Evolutionary conservation across 1,140 invertebrate genomes (phyloP).

Genomic region (Drosophila virilis): DNA sequence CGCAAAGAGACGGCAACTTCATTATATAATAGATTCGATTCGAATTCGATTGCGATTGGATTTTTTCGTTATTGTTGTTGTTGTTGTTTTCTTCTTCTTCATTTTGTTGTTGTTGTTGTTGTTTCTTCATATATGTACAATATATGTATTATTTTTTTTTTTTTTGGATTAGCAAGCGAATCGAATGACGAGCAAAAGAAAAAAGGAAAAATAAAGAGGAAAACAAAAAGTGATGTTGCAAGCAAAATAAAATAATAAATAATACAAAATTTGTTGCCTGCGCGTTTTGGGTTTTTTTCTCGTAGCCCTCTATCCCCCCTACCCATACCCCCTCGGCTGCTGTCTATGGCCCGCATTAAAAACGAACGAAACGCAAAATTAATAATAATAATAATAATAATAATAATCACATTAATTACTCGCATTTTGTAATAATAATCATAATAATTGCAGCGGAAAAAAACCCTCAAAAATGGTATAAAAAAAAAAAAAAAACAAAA

Average conservation of each 20-base stretch:
- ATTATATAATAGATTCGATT: conserved; percentile 78
- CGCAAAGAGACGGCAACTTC: conserved; percentile 53
- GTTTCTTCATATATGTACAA: conserved; percentile 7
- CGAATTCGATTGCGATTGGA: conserved; percentile 67
- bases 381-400: conserved; percentile 16
- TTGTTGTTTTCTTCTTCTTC: conserved; percentile 20
- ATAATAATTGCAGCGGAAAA: conserved; percentile 43
- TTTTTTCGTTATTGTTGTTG: conserved; percentile 42
- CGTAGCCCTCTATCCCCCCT: background rate
- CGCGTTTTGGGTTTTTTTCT: conserved; percentile 8
- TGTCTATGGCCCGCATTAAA: conserved; percentile 30
- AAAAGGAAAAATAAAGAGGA: conserved; percentile 6
- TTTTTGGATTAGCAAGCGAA: conserved; percentile 61
- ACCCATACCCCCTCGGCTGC: too few species aligned
- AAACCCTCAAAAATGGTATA: conserved; percentile 16
- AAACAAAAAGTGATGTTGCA: conserved; percentile 42
- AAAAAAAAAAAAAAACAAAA: conserved; percentile 6
- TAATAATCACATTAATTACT: conserved; percentile 37
- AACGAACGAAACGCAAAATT: conserved; percentile 29
- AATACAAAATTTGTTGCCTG: conserved; percentile 24
- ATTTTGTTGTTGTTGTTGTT: conserved; percentile 35
- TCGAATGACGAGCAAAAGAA: conserved; percentile 23
- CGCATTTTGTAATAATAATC: conserved; percentile 31
- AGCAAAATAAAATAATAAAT: conserved; percentile 39
- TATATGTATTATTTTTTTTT: background rate